Conservation (phyloP, 2,113 vertebrate species). For the Promerops cafer region DNA sequence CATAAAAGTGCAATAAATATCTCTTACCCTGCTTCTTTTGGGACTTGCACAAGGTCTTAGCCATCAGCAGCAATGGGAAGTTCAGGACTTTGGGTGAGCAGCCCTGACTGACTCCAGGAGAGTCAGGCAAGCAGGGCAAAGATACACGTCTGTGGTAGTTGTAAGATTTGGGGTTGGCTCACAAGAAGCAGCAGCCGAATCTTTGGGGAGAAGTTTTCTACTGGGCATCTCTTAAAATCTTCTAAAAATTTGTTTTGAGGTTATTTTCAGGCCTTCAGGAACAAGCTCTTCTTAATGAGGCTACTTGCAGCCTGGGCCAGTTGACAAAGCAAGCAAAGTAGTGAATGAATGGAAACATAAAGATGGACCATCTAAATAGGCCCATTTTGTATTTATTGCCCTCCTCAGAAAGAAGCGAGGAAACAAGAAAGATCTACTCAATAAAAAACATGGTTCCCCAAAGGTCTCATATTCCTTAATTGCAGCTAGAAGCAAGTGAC, state of each 20-base stretch:
- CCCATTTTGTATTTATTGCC: not conserved
- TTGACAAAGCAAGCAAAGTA: not conserved
- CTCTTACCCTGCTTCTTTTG: not conserved
- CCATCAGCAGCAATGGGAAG: not conserved
- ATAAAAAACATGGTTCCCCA: not conserved
- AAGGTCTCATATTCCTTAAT: not conserved
- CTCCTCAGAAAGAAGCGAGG: not conserved
- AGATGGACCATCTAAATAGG: not conserved
- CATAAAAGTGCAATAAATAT: not conserved
- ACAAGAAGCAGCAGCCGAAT: not conserved
- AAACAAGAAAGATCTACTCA: conserved; percentile 5
- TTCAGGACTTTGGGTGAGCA: not conserved
- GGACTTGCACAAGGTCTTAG: not conserved
- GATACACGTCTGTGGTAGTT: not conserved
- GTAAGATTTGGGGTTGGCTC: not conserved
- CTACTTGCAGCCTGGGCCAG: not conserved
- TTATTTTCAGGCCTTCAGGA: not conserved
- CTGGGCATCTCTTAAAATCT: not conserved
- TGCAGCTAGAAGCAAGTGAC: conserved; percentile 38
- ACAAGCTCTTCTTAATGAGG: not conserved
- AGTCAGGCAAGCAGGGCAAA: not conserved
- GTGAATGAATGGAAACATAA: not conserved
- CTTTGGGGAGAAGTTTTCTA: not conserved
- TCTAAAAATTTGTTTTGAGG: not conserved
- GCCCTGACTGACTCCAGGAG: not conserved